A percentile compares a stretch with the other conserved stretches of the same genome.
phyloP scores from a whole-genome alignment of 2,113 vertebrate genomes.

The Motacilla alba region DNA sequence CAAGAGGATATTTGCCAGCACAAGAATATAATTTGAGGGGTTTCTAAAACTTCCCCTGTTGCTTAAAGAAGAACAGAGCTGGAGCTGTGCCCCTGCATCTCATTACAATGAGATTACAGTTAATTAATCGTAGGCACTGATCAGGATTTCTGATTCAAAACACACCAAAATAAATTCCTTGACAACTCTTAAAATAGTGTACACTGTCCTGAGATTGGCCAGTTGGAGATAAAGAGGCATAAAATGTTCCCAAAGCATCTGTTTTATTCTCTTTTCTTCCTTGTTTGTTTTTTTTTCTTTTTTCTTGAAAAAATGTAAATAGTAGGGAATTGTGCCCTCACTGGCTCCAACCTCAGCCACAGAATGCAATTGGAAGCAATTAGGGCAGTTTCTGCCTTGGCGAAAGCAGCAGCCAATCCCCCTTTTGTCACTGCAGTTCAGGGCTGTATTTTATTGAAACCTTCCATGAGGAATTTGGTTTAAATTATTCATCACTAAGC shows the following conservation, averaged over 20 bases:
- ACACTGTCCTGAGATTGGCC: not conserved
- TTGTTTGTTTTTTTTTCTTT: not conserved
- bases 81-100: not conserved
- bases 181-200: constrained; percentile 36
- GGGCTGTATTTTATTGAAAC: constrained; percentile 53
- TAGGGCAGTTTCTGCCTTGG: constrained; percentile 44
- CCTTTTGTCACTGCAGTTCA: constrained; percentile 30
- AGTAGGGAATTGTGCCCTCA: not conserved
- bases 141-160: not conserved
- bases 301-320: not conserved
- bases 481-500: constrained; percentile 50
- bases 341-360: not conserved
- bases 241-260: constrained; percentile 33
- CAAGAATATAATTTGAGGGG: not conserved
- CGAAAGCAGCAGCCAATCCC: not conserved
- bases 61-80: not conserved
- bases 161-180: not conserved
- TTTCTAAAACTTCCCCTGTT: not conserved
- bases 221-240: not conserved
- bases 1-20: not conserved
- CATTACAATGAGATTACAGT: not conserved
- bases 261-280: not conserved
- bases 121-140: not conserved
- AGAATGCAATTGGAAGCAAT: constrained; percentile 9
- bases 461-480: constrained; percentile 44